A percentile compares a stretch with the other conserved stretches of the same genome.
Conservation (phyloP, 2,888 invertebrate species). For the Nesidiocoris tenuis region DNA sequence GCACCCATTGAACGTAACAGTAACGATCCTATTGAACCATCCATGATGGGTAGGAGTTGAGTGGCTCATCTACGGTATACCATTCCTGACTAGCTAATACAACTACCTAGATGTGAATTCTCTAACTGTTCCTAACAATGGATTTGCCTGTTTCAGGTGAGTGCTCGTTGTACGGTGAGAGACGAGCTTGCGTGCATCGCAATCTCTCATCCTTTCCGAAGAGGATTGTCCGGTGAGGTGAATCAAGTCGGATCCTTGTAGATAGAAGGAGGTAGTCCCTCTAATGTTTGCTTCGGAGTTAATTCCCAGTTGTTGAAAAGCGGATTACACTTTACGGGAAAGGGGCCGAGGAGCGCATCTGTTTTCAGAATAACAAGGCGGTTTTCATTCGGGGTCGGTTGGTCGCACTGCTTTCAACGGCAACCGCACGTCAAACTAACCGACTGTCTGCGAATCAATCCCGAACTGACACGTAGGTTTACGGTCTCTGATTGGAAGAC, state of each 20-base stretch:
- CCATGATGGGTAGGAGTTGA: too few species aligned
- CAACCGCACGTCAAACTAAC: too few species aligned
- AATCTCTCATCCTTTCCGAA: neutral
- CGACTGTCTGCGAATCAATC: too few species aligned
- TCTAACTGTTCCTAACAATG: neutral
- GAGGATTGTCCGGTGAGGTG: neutral
- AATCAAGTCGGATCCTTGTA: neutral
- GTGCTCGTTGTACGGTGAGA: neutral
- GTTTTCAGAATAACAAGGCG: neutral
- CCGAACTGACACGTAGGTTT: too few species aligned
- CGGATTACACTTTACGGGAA: neutral
- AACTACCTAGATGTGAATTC: neutral
- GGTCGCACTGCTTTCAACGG: too few species aligned
- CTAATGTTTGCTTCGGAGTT: neutral
- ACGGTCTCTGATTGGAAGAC: too few species aligned
- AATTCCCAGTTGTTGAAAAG: neutral
- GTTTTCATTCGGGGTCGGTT: neutral
- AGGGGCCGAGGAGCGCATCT: neutral
- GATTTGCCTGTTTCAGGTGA: neutral
- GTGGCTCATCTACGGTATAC: too few species aligned
- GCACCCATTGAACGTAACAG: too few species aligned
- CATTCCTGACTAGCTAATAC: neutral
- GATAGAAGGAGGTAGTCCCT: neutral
- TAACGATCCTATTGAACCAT: too few species aligned
- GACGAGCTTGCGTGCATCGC: neutral